These are phyloP conservation scores for Lysiphlebus fabarum DNA, from an alignment of 1,140 invertebrate genomes.

Conservation along the genomic window DNA sequence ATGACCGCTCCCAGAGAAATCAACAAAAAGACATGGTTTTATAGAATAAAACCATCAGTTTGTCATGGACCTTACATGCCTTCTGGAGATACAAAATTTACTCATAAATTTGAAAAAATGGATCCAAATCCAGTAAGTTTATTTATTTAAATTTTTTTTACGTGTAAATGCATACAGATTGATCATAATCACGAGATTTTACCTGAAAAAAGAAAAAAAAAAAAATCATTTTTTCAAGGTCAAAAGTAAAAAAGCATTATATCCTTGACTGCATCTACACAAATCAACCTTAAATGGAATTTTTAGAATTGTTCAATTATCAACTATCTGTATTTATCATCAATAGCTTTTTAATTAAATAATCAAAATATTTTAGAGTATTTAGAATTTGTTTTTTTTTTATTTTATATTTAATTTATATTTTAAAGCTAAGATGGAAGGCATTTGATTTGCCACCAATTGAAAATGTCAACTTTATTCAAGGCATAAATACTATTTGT, in stretches of 20 bases:
- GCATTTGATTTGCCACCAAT: conserved; percentile 81
- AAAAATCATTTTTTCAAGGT: too few relatives aligned
- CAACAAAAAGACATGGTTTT: conserved; percentile 91
- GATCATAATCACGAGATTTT: too few relatives aligned
- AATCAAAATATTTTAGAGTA: background rate
- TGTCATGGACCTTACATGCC: conserved; percentile 73
- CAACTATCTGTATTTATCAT: too few relatives aligned
- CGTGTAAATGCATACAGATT: too few relatives aligned
- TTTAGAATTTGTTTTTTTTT: background rate
- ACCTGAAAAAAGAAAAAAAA: too few relatives aligned
- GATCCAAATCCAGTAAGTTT: conserved; percentile 85
- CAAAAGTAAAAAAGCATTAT: too few relatives aligned
- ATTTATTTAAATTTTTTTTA: too few relatives aligned
- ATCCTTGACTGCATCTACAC: too few relatives aligned
- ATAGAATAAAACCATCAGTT: conserved; percentile 89
- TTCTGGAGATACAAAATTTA: conserved; percentile 54
- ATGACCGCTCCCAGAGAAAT: conserved; percentile 86
- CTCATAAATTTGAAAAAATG: conserved; percentile 73
- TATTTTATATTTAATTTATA: too few relatives aligned
- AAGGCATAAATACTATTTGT: conserved; percentile 87
- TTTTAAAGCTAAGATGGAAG: conserved; percentile 78
- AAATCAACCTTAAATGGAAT: too few relatives aligned
- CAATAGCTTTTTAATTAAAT: background rate
- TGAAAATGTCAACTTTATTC: conserved; percentile 76
- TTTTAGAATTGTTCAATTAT: too few relatives aligned